Conservation (phyloP, 2,797 vertebrate genomes). For the Hydrophis major region DNA sequence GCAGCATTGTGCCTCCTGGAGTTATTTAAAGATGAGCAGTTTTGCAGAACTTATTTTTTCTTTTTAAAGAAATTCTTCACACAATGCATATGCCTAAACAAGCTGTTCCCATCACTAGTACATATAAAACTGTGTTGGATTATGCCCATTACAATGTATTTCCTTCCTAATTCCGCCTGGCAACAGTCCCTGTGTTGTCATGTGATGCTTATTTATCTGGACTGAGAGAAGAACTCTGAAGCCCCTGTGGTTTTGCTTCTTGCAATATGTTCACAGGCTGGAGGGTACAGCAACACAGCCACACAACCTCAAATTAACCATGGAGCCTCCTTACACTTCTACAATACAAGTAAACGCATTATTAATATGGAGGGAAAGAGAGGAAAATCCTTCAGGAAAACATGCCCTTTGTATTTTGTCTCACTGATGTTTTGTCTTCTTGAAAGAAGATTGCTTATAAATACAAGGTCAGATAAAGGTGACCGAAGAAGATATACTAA, state of each 20-base stretch:
- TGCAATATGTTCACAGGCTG: not conserved
- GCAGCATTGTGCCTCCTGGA: not conserved
- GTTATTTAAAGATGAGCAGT: not conserved
- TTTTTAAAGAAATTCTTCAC: conserved; percentile 33
- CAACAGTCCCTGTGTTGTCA: conserved; percentile 2
- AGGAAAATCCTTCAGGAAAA: not conserved
- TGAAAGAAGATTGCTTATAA: not conserved
- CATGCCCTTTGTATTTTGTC: not conserved
- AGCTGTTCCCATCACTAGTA: conserved; percentile 29
- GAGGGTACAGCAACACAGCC: not conserved
- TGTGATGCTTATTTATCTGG: conserved; percentile 26
- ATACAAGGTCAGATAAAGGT: not conserved
- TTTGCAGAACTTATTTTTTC: conserved; percentile 3
- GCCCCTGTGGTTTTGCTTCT: not conserved
- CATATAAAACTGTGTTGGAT: conserved; percentile 23
- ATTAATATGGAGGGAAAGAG: not conserved
- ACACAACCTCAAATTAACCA: not conserved
- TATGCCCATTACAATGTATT: conserved; percentile 20
- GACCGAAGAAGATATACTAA: no score
- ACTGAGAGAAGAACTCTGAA: conserved; percentile 6
- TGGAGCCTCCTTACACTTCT: not conserved
- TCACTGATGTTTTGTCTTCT: not conserved
- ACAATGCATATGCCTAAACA: conserved; percentile 15
- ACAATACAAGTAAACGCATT: not conserved
- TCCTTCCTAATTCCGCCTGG: conserved; percentile 39